Percentiles rank a stretch among this genome's conserved stretches.
Conservation (phyloP, 2,888 invertebrate species). For the Drosophila helvetica region DNA sequence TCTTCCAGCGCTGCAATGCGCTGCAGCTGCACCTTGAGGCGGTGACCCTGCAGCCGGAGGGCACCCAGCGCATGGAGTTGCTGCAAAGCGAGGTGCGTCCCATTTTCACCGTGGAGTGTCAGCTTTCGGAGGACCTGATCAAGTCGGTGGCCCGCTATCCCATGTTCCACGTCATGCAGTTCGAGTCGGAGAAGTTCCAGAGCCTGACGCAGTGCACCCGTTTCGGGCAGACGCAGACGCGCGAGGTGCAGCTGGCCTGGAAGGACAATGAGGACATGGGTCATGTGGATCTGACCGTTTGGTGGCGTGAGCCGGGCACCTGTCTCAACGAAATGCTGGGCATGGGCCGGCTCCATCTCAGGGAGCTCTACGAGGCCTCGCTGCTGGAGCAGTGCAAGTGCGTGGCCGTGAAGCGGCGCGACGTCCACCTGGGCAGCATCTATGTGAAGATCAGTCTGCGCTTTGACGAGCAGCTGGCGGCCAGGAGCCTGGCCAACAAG, state of each 20-base stretch:
- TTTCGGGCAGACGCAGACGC: conserved; percentile 76
- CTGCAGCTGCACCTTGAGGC: conserved; percentile 80
- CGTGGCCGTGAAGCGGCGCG: conserved; percentile 74
- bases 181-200: conserved; percentile 81
- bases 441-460: conserved; percentile 78
- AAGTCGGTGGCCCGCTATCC: conserved; percentile 66
- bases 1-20: conserved; percentile 69
- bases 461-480: conserved; percentile 17
- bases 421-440: conserved; percentile 73
- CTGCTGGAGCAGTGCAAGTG: conserved; percentile 81
- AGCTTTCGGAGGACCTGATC: conserved; percentile 78
- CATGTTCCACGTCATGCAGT: conserved; percentile 81
- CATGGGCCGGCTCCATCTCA: conserved; percentile 73
- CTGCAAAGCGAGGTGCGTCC: conserved; percentile 79
- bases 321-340: conserved; percentile 81
- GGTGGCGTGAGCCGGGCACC: conserved; percentile 82
- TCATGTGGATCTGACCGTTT: conserved; percentile 75
- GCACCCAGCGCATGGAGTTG: conserved; percentile 80
- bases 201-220: conserved; percentile 81
- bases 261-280: conserved; percentile 57
- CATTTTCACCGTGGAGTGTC: conserved; percentile 81
- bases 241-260: conserved; percentile 57
- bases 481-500: conserved; percentile 8
- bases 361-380: conserved; percentile 75
- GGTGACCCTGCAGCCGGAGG: conserved; percentile 78